These are phyloP conservation scores for Meandrina meandrites DNA, from an alignment of 92 coral and sea anemone genomes.

Conservation along the genomic window DNA sequence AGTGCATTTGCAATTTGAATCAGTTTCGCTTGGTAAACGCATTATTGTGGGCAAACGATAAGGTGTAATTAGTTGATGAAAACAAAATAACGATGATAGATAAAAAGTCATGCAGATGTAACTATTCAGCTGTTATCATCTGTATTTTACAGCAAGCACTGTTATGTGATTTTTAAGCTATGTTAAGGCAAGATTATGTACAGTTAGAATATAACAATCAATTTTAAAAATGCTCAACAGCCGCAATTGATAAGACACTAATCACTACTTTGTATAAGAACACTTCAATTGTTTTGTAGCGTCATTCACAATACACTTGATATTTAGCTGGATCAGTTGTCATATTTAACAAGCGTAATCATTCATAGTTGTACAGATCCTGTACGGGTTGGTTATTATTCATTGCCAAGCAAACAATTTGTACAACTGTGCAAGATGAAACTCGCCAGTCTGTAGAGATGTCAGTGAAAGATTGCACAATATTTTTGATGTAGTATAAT, in stretches of 20 bases:
- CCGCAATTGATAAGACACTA: neutral
- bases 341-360: neutral
- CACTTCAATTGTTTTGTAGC: neutral
- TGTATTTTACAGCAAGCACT: neutral
- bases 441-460: neutral
- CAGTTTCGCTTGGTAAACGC: neutral
- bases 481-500: slow-evolving; percentile 8
- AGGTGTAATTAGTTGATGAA: neutral
- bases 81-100: too few species aligned
- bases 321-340: neutral
- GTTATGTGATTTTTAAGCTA: neutral
- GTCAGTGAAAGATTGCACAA: neutral
- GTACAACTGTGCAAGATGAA: neutral
- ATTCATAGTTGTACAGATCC: neutral
- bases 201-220: neutral
- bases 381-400: neutral
- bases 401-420: neutral
- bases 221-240: neutral
- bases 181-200: neutral
- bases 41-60: neutral
- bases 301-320: neutral
- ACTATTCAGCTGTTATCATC: neutral
- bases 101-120: neutral
- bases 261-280: neutral
- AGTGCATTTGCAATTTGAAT: neutral